These are phyloP conservation scores for Astyanax mexicanus DNA, from an alignment of 2,797 vertebrate species.

Conservation along the genomic window DNA sequence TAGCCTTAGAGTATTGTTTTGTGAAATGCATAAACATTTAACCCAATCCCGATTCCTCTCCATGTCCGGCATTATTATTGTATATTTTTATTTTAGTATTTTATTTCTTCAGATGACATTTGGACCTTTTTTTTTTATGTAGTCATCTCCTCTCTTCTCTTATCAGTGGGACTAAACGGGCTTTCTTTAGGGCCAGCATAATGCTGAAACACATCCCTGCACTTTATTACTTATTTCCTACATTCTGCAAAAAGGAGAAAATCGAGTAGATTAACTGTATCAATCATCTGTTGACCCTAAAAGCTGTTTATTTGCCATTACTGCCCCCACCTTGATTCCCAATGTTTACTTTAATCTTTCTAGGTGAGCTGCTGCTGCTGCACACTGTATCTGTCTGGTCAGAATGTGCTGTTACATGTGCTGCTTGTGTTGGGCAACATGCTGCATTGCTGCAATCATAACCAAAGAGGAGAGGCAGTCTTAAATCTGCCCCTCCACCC, in stretches of 20 bases:
- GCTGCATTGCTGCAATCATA: background rate
- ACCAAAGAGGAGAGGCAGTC: slow-evolving; percentile 14
- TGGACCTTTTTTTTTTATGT: slow-evolving; percentile 32
- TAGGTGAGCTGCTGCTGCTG: slow-evolving; percentile 7
- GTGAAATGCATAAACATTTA: slow-evolving; percentile 38
- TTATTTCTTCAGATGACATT: slow-evolving; percentile 27
- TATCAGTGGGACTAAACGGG: slow-evolving; percentile 21
- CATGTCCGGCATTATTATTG: background rate
- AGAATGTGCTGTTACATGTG: background rate
- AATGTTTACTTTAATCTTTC: too few relatives aligned
- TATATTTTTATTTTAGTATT: too few relatives aligned
- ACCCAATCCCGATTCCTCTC: background rate
- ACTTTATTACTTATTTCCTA: slow-evolving; percentile 77
- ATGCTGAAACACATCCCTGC: slow-evolving; percentile 71
- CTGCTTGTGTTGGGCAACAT: background rate
- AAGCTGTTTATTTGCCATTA: slow-evolving; percentile 10
- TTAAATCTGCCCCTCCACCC: background rate
- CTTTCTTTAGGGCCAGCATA: slow-evolving; percentile 63
- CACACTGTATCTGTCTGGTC: slow-evolving; percentile 30
- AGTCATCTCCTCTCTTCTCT: slow-evolving; percentile 9
- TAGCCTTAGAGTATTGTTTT: slow-evolving; percentile 59
- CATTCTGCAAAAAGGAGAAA: slow-evolving; percentile 61
- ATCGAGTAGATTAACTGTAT: slow-evolving; percentile 50
- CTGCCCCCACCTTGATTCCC: too few relatives aligned
- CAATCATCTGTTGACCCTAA: slow-evolving; percentile 31